Conservation (phyloP, 2,888 invertebrate genomes). For the Erannis defoliaria region DNA sequence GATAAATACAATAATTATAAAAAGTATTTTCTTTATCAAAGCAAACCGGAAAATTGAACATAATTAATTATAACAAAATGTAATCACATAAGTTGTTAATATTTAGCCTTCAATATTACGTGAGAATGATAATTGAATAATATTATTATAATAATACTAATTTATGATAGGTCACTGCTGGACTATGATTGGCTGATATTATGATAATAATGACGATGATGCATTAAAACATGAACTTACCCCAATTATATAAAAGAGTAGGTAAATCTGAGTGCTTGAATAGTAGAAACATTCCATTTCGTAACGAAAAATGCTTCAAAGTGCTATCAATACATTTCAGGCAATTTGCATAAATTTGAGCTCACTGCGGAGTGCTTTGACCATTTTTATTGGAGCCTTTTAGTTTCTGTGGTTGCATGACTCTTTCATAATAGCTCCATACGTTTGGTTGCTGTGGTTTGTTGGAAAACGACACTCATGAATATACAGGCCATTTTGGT, state of each 20-base stretch:
- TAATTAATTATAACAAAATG: too few species aligned
- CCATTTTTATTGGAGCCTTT: slow-evolving; percentile 71
- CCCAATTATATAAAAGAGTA: background rate
- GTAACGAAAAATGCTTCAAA: slow-evolving; percentile 70
- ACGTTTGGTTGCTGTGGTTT: slow-evolving; percentile 41
- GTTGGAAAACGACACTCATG: slow-evolving; percentile 21
- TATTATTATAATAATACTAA: too few species aligned
- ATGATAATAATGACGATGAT: too few species aligned
- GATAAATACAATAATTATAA: too few species aligned
- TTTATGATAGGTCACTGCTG: too few species aligned
- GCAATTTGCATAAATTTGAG: slow-evolving; percentile 77
- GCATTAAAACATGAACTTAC: too few species aligned
- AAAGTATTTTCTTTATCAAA: too few species aligned
- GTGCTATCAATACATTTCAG: slow-evolving; percentile 75
- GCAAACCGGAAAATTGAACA: too few species aligned
- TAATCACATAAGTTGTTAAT: too few species aligned
- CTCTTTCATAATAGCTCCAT: slow-evolving; percentile 48
- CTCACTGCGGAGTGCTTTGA: slow-evolving; percentile 67
- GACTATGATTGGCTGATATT: too few species aligned
- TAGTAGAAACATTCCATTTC: slow-evolving; percentile 53
- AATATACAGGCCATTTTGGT: background rate
- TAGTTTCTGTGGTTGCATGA: slow-evolving; percentile 63
- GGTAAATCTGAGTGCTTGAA: slow-evolving; percentile 27
- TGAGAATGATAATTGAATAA: too few species aligned
- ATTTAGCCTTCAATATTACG: too few species aligned